Evolutionary conservation across 1,140 invertebrate genomes (phyloP), one percentile per base, ranked within the genome.

Genomic region (Antheraea mylitta): DNA sequence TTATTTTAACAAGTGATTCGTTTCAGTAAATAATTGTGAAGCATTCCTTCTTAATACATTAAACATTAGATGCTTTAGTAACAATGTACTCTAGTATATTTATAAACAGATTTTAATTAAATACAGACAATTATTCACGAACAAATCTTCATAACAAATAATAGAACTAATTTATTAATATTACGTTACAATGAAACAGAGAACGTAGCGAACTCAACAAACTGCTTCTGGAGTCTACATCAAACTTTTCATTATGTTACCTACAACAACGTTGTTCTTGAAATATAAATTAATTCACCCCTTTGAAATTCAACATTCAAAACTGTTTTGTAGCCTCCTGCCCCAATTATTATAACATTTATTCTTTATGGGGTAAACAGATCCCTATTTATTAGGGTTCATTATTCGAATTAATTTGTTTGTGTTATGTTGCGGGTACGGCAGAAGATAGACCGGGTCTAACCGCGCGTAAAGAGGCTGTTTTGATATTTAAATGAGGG

Each of bases 391-490:
- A 90, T 89, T 88, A 87, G 82, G 89, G 89, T 90, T 87, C 81
- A 91, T 91, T 91, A 88, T 89, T 80, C 66, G 87, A 89, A 91
- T 90, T 89, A 91, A 91, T 91, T 91, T 91, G 89, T 91, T 91
- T 91, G 83, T 89, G 85, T 90, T 89, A 89, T 88, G 83, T 90
- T 89, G 80, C 67, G 80, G 82, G 69, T 42, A 66, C 59, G 73
- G 78, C 61, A 63, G 73, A 74, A 79, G 83, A 81, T 83, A 78
- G 77, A 83, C 58, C 69, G 72, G 71, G 71, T 73, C 78, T 78
- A 85, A 78, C 81, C 80, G 83, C 72, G 79, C 83, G 83, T 80
- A 80, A 83, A 83, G 76, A 72, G 79, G 61, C 77, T 90, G 89
- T 91, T 91, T 91, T 89, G 82, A 88, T 90, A 91, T 91, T 91